Base-by-base conservation (phyloP, 2,113 vertebrate species). In the Oenanthe melanoleuca region DNA sequence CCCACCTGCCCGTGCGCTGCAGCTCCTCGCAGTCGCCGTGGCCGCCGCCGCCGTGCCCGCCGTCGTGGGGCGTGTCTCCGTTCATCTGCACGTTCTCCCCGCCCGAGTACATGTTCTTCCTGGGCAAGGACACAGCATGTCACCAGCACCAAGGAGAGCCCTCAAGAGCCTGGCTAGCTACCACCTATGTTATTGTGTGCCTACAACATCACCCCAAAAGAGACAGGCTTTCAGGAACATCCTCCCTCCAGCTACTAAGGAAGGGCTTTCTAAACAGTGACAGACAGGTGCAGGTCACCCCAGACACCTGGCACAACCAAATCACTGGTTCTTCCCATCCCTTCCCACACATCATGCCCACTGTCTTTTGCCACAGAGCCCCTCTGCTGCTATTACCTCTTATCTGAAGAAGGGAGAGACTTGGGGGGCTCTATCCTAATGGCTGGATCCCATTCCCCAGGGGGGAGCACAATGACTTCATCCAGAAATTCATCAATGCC, bases 361-460 rank as follows among this genome's bases (percentile, higher is more conserved):
- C 26, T 6, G 20, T 25, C 45, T 18, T 61, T 10, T 20, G 6
- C 9, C 77, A 23, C 11, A n/a, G 45, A 67, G 38, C 33, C 34
- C 4, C 6, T 6, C 19, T 61, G 18, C 70, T 9, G 26, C 60
- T 14, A 5, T 81, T 96, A 99, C 99, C 99, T 99, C 98, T 99
- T 99, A 93, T 99, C 99, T 6, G 99, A 99, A 5, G 99, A 99
- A 7, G 99, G 99, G 34, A 99, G 98, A 44, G 98, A 98, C 59
- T 99, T 99, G 21, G 99, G 99, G 78, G 99, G 99, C 64, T 99
- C 99, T 98, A 99, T 99, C 97, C 99, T 98, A 95, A 99, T 99
- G 37, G 98, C 94, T 9, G 99, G 99, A 86, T 99, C 99, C 99
- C 99, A 99, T 72, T 99, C 99, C 29, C 99, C 99, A 4, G 99